Evolutionary conservation across 2,888 invertebrate species (phyloP), one percentile per base, ranked within the genome.

Genomic region (Platycnemis pennipes): DNA sequence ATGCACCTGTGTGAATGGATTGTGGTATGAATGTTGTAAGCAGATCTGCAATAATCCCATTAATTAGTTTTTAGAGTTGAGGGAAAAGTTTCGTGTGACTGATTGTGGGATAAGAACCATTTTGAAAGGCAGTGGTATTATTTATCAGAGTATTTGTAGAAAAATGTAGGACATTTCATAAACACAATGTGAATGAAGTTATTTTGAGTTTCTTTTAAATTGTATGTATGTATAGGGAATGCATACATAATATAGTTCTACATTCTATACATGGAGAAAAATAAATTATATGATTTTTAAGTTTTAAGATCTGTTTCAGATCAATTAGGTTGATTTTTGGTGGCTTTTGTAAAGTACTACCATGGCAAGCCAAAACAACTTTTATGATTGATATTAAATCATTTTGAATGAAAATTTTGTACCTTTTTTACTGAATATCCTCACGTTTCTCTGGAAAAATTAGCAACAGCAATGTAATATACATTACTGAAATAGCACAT

Each of bases 121-220:
- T 86, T 88, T 94, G 56, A 91, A 91, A 91, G 91, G 91, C 91
- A 91, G 63, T 91, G 86, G 77, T 94, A 94, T 94, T 86, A 94
- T 94, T 94, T 94, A 94, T 94, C 88, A 88, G 87, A 94, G 94
- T 94, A 94, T 94, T 94, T 94, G 94, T 94, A 94, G 94, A 88
- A 46, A 94, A 19, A 77, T 85, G 77, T 91, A 91, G 91, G 91
- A 91, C 5, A 91, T 91, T 91, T 91, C 91, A 63, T 91, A 91
- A 91, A 91, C 69, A 91, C 91, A 91, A 91, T 56, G 91, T 91
- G 91, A 91, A 91, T 63, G 26, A 89, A 49, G 69, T 91, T 91
- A 91, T 91, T 91, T 63, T 91, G 63, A 63, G 63, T 63, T 91
- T 91, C 63, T 91, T 91, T 91, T 91, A 63, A 91, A 91, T 91